Base-by-base conservation (phyloP, 2,888 invertebrate genomes). In the Rhagonycha fulva region DNA sequence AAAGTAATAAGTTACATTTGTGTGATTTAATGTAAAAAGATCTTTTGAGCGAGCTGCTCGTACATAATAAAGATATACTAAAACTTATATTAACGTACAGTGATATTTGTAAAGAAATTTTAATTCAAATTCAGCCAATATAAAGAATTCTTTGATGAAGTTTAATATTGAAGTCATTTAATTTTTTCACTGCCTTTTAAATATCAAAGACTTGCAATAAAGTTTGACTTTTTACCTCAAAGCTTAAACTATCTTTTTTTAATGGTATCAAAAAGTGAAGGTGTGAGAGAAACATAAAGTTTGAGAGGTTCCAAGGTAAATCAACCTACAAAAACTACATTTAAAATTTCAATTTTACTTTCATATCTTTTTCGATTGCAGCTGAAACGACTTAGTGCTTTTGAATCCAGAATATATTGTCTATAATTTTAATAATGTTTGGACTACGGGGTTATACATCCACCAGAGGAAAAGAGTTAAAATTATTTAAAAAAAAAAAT, bases 331-430 rank as follows among this genome's bases (percentile, higher is more conserved):
- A 70, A 19, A 47, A 47, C 76, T 76, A 76, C 72, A 76, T 76
- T 76, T 76, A 73, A 76, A 76, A 73, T 76, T 76, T 76, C 76
- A 76, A 76, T 76, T 76, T 76, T 73, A 73, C 76, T 71, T 73
- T 76, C 76, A 76, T 76, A 76, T 76, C 73, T 72, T 68, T 76
- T 76, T 76, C 70, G 61, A 72, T 70, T 76, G 73, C 76, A 76
- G 76, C 73, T 70, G 73, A 76, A 73, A 76, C 73, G 76, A 76
- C 76, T 73, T 32, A 32, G 7, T n/a, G 76, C 68, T 74, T 76
- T 76, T 69, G 74, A 76, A 76, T 76, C 69, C 74, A 74, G 69
- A 71, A 74, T 76, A 76, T 74, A 47, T 47, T 47, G 47, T 47
- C 47, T 47, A 47, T 47, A 47, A 47, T 47, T 47, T 47, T 47